Conservation (phyloP, 2,797 vertebrate genomes). For the Epinephelus awoara region DNA sequence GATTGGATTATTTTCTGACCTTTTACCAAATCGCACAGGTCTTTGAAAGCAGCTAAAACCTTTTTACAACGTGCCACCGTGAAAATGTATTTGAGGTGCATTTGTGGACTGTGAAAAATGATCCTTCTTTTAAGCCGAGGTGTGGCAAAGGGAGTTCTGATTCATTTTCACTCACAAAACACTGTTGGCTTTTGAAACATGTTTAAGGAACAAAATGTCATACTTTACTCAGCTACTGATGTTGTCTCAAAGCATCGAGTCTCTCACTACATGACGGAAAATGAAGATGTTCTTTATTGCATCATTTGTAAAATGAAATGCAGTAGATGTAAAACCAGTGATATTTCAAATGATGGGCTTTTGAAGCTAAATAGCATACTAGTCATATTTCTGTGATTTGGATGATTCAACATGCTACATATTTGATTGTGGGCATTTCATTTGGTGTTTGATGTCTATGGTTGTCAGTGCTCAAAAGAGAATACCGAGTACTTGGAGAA, state of each 20-base stretch:
- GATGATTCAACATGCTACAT: constrained; percentile 30
- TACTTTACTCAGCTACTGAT: neutral
- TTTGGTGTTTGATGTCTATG: constrained; percentile 44
- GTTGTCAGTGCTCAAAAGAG: constrained; percentile 59
- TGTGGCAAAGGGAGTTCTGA: constrained; percentile 28
- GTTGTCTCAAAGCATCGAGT: neutral
- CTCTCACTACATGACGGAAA: constrained; percentile 12
- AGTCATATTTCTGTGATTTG: constrained; percentile 46
- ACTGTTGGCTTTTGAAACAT: neutral
- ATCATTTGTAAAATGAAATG: constrained; percentile 7
- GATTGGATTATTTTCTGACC: constrained; percentile 70
- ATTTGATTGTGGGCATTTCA: constrained; percentile 57
- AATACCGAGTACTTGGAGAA: constrained; percentile 54
- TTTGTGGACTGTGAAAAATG: constrained; percentile 52
- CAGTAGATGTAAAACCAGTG: constrained; percentile 24
- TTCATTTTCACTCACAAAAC: constrained; percentile 14
- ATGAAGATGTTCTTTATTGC: neutral
- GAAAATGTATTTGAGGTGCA: constrained; percentile 60
- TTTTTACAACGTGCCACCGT: constrained; percentile 42
- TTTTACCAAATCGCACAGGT: constrained; percentile 61
- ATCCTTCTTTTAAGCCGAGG: constrained; percentile 37
- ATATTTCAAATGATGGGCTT: constrained; percentile 32
- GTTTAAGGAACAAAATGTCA: constrained; percentile 19
- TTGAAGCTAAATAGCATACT: constrained; percentile 28
- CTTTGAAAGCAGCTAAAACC: constrained; percentile 68